Conservation (phyloP, 37 sponge, comb jelly and placozoan genomes). For the Halisarca cf. caerulea region DNA sequence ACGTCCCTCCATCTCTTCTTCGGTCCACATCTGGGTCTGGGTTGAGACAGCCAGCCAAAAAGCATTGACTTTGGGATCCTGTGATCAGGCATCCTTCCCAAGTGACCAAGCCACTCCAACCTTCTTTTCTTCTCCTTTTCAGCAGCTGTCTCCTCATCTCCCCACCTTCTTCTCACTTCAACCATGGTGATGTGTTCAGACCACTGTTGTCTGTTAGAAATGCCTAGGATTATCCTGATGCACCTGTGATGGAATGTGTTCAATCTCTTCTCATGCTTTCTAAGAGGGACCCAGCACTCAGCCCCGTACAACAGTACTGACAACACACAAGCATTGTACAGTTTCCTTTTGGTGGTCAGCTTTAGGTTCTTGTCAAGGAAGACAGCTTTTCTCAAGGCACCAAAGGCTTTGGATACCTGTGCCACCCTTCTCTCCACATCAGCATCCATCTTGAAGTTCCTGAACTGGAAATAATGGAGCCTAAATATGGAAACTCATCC, state of each 20-base stretch:
- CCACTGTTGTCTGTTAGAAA: constrained; percentile 38
- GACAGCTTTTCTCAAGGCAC: constrained; percentile 34
- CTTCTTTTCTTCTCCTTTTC: background rate
- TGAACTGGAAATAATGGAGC: constrained; percentile 13
- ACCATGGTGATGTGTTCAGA: constrained; percentile 21
- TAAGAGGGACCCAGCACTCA: constrained; percentile 40
- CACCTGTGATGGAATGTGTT: constrained; percentile 52
- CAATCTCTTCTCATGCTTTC: background rate
- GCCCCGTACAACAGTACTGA: constrained; percentile 35
- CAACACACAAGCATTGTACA: constrained; percentile 29
- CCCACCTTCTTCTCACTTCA: constrained; percentile 36
- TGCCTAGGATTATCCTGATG: constrained; percentile 30
- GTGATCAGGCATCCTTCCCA: constrained; percentile 29
- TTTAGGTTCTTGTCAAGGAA: constrained; percentile 21
- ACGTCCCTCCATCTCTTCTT: constrained; percentile 27
- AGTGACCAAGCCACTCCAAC: constrained; percentile 31
- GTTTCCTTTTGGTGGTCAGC: constrained; percentile 7
- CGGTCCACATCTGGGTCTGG: background rate
- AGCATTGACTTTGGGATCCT: constrained; percentile 21
- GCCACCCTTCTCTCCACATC: constrained; percentile 28
- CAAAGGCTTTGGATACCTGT: constrained; percentile 36
- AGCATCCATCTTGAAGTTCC: constrained; percentile 34
- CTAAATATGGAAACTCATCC: constrained; percentile 26
- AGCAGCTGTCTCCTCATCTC: constrained; percentile 5
- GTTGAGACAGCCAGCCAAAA: too few species aligned